Percentiles rank a stretch among this genome's conserved stretches.
Conservation (phyloP, 2,888 invertebrate genomes). For the Corbicula japonica region DNA sequence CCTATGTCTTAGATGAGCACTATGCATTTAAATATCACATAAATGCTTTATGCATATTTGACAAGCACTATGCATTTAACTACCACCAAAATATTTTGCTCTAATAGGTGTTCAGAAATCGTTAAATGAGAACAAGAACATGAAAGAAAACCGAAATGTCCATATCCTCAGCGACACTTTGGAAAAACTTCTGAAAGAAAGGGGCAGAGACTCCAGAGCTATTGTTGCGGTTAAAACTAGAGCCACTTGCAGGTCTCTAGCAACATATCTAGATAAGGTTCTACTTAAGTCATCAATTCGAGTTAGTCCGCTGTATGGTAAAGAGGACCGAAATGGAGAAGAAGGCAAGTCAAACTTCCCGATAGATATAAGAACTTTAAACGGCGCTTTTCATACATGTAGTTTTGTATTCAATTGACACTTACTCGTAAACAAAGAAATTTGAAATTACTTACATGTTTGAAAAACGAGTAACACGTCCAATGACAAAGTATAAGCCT, state of each 20-base stretch:
- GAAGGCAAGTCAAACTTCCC: slow-evolving; percentile 52
- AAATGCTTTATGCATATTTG: too few species aligned
- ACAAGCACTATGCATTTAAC: too few species aligned
- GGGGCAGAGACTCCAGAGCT: slow-evolving; percentile 63
- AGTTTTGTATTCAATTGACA: too few species aligned
- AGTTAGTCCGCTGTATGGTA: slow-evolving; percentile 49
- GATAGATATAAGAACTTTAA: too few species aligned
- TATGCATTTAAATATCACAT: not conserved
- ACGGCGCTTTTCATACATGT: too few species aligned
- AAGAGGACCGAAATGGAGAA: slow-evolving; percentile 34
- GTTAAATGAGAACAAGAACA: slow-evolving; percentile 18
- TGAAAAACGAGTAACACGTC: too few species aligned
- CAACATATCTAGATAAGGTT: slow-evolving; percentile 62
- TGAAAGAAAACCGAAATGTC: slow-evolving; percentile 71
- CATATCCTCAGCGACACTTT: slow-evolving; percentile 56
- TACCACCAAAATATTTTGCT: too few species aligned
- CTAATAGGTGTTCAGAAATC: slow-evolving; percentile 61
- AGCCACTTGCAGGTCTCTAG: slow-evolving; percentile 71
- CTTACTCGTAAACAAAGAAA: too few species aligned
- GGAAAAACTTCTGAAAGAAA: slow-evolving; percentile 38
- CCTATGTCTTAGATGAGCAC: not conserved
- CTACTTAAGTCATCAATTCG: slow-evolving; percentile 13
- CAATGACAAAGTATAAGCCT: too few species aligned
- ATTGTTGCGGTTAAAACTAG: slow-evolving; percentile 76
- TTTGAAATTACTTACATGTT: too few species aligned